Conservation (phyloP, 2,113 vertebrate species). For the Balaeniceps rex region DNA sequence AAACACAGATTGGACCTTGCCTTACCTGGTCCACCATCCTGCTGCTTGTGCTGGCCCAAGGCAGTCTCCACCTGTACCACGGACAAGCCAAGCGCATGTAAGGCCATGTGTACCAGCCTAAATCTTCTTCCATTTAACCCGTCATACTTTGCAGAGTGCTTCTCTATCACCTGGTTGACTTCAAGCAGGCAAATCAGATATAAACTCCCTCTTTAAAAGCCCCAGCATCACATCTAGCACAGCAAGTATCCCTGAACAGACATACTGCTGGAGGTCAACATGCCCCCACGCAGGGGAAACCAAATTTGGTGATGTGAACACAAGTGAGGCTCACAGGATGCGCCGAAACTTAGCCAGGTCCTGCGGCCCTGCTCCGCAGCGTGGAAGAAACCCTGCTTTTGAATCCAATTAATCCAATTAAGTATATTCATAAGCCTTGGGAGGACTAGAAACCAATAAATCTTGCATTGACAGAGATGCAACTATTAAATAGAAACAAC, state of each 20-base stretch:
- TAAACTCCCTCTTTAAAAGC: not conserved
- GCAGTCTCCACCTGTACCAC: not conserved
- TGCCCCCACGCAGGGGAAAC: not conserved
- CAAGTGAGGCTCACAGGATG: not conserved
- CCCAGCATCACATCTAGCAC: not conserved
- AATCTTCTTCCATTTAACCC: not conserved
- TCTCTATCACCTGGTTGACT: not conserved
- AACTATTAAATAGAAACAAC: constrained; percentile 9
- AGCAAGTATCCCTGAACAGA: not conserved
- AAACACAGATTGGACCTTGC: not conserved
- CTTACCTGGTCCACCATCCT: not conserved
- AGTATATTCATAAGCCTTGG: not conserved
- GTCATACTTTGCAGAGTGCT: not conserved
- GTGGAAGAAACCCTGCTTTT: not conserved
- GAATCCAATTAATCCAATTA: not conserved
- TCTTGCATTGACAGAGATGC: not conserved
- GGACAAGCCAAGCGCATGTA: not conserved
- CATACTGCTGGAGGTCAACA: rapidly evolving
- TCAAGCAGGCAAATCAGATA: not conserved
- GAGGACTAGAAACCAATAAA: not conserved
- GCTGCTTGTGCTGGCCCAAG: not conserved
- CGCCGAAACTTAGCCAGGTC: not conserved
- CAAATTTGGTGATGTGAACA: not conserved
- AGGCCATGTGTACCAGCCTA: not conserved
- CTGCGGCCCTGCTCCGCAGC: not conserved